Conservation (phyloP, 2,113 vertebrate species). For the Petaurus breviceps region DNA sequence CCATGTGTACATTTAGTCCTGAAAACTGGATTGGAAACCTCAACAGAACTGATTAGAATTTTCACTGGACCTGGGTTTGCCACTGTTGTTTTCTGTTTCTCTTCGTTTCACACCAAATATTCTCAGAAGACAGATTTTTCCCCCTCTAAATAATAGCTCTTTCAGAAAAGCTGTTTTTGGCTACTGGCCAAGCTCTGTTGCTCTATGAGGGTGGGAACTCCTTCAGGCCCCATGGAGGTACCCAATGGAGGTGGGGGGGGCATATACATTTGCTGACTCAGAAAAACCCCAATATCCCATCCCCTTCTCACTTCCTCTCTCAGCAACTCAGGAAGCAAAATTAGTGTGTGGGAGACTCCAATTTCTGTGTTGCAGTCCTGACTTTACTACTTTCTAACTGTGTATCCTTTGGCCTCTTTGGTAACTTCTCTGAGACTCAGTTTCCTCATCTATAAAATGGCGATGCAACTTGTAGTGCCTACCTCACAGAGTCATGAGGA, state of each 20-base stretch:
- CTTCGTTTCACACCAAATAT: conserved; percentile 2
- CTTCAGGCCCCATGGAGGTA: neutral
- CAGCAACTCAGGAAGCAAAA: neutral
- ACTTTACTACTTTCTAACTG: neutral
- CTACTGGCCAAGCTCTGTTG: neutral
- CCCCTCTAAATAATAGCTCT: neutral
- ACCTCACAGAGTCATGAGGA: neutral
- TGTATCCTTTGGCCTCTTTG: neutral
- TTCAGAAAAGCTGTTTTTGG: conserved; percentile 16
- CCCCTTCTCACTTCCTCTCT: neutral
- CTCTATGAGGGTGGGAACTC: neutral
- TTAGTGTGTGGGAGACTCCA: neutral
- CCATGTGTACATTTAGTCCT: no score
- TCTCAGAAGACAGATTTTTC: neutral
- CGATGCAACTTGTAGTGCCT: neutral
- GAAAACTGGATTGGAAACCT: neutral
- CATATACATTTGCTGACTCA: neutral
- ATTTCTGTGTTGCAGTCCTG: neutral
- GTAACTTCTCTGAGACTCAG: neutral
- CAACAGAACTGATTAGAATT: neutral
- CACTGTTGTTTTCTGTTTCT: neutral
- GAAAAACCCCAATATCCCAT: neutral
- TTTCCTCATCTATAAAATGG: neutral
- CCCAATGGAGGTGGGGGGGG: neutral
- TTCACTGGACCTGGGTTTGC: neutral